Base-by-base conservation (phyloP, 2,888 invertebrate species). In the Molanna angustata region DNA sequence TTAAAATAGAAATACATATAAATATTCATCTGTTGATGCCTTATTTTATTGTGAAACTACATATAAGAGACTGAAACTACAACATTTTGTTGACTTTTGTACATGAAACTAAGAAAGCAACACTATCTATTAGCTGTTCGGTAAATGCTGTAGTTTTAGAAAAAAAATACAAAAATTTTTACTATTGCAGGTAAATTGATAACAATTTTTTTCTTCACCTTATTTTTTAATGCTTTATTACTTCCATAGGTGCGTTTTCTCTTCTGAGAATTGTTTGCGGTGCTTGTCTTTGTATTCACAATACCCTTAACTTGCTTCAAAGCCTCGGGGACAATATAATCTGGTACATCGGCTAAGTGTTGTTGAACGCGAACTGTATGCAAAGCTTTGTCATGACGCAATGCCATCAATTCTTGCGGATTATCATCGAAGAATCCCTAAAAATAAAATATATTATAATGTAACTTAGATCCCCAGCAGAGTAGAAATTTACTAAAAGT, bases 351-450 rank as follows among this genome's bases (percentile, higher is more conserved):
- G 19, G 90, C 82, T 57, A 98, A 71, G 70, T 96, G 95, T 1
- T 84, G 80, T 66, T 94, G 92, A 6, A 88, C 73, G 66, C 85
- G 84, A 1, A 94, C 90, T 0, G 90, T 90, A 63, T 92, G 92
- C 14, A 94, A 70, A 0, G 90, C 88, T 68, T 88, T 90, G 65
- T 94, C 93, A 57, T 94, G 86, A 4, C 93, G 76, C 40, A 97
- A 69, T 0, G 94, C 86, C 61, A 90, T 85, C 44, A 94, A 70
- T 68, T 97, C 97, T 3, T 83, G 79, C 0, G 95, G 91, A 70
- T 97, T 94, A 62, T 94, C 91, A 65, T 91, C 90, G 68, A 97
- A 97, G 72, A 92, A 94, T 17, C 88, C 85, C 86, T 88, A 68
- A 44, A 69, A 69, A 61, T 58, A 53, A 3, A 37, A 16, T 17